Conservation (phyloP, 2,888 invertebrate genomes). For the Gasteruption jaculator region DNA sequence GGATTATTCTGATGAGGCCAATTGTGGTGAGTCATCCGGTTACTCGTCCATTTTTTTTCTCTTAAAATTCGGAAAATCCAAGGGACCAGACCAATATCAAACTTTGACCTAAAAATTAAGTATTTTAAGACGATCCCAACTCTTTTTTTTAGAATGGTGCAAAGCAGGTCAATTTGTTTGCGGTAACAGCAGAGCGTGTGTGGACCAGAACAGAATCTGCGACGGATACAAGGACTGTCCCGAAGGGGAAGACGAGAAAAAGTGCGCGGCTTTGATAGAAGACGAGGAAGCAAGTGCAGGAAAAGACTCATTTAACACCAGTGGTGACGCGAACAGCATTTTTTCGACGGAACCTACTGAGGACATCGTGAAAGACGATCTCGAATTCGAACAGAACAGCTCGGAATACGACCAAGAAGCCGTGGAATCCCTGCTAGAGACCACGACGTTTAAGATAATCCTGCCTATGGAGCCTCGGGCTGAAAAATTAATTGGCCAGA, state of each 20-base stretch:
- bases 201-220: constrained; percentile 64
- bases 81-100: too few species aligned
- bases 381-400: constrained; percentile 9
- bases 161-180: constrained; percentile 69
- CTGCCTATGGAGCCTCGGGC: constrained; percentile 16
- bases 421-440: constrained; percentile 32
- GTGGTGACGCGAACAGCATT: not conserved
- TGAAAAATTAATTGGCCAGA: constrained; percentile 14
- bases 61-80: too few species aligned
- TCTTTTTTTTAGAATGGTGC: constrained; percentile 67
- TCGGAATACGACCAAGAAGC: constrained; percentile 31
- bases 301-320: not conserved
- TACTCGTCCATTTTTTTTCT: constrained; percentile 1
- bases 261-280: constrained; percentile 57
- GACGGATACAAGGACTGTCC: constrained; percentile 70
- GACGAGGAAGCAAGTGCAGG: constrained; percentile 25
- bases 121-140: too few species aligned
- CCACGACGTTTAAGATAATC: constrained; percentile 33
- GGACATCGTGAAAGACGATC: not conserved
- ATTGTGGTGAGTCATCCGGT: constrained; percentile 65
- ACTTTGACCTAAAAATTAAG: too few species aligned
- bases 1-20: constrained; percentile 74
- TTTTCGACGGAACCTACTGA: not conserved
- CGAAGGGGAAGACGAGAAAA: constrained; percentile 70
- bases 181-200: constrained; percentile 67